Conservation (phyloP, 2,888 invertebrate species). For the Heliconius aoede region DNA sequence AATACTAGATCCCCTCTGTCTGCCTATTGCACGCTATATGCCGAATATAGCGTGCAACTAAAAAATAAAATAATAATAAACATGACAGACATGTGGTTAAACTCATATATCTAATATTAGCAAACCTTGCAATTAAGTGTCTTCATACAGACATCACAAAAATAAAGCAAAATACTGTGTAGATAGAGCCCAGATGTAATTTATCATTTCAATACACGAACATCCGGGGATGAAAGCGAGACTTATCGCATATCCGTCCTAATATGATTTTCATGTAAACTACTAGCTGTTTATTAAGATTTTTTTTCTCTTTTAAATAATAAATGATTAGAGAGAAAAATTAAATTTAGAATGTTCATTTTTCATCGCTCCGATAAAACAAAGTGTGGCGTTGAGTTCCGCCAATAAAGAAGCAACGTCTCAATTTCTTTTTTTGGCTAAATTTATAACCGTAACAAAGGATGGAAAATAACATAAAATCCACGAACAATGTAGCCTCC, state of each 20-base stretch:
- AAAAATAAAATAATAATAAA: background rate
- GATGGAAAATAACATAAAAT: no score
- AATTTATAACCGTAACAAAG: no score
- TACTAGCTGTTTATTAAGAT: background rate
- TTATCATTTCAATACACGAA: slow-evolving; percentile 49
- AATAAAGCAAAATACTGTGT: slow-evolving; percentile 40
- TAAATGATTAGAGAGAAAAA: no score
- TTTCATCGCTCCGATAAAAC: no score
- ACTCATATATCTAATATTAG: slow-evolving; percentile 7
- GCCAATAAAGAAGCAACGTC: no score
- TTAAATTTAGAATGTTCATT: no score
- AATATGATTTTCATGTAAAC: slow-evolving; percentile 27
- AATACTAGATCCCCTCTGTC: background rate
- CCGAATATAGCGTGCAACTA: background rate
- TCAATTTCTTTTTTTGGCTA: no score
- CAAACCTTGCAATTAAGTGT: background rate
- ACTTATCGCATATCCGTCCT: slow-evolving; percentile 37
- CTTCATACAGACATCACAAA: background rate
- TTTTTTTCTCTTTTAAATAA: background rate
- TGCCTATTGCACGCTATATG: no score
- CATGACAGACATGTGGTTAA: background rate
- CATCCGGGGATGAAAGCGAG: slow-evolving; percentile 48
- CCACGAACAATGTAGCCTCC: no score
- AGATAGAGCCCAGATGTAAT: slow-evolving; percentile 50
- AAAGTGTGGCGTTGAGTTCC: no score